Percentiles rank a stretch among this genome's conserved stretches.
These are phyloP conservation scores for Hetaerina titia DNA, from an alignment of 2,888 invertebrate genomes.

Conservation along the genomic window DNA sequence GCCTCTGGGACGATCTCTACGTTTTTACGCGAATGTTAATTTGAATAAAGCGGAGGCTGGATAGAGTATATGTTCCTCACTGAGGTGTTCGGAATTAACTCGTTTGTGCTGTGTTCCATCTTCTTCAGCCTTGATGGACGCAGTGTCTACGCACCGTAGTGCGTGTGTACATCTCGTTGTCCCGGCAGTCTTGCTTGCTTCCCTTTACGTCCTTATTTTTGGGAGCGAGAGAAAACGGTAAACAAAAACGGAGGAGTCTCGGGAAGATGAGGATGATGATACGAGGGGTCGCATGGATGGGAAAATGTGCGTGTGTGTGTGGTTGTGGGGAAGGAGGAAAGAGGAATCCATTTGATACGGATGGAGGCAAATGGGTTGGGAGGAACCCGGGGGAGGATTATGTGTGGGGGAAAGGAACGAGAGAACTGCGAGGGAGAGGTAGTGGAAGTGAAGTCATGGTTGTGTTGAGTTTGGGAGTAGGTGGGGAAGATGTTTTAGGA, in stretches of 20 bases:
- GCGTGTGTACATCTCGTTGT: not conserved
- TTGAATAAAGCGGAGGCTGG: no score
- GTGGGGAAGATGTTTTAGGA: not conserved
- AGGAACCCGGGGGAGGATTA: not conserved
- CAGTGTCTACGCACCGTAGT: no score
- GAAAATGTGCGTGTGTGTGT: no score
- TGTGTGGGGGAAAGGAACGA: not conserved
- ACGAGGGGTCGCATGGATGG: not conserved
- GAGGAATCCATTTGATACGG: conserved; percentile 9
- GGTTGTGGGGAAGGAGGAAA: not conserved
- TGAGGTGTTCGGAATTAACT: no score
- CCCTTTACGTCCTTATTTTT: not conserved
- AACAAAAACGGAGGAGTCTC: not conserved
- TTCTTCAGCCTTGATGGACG: no score
- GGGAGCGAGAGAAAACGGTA: not conserved
- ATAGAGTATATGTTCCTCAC: no score
- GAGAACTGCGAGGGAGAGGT: not conserved
- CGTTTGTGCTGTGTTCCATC: no score
- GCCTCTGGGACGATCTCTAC: no score
- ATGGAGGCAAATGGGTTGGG: not conserved
- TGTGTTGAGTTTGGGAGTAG: not conserved
- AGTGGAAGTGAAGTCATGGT: not conserved
- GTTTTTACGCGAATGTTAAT: no score
- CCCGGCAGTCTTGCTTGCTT: not conserved
- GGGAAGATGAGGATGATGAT: not conserved